Conservation (phyloP, 2,888 invertebrate species). For the Scaptomyza flava region DNA sequence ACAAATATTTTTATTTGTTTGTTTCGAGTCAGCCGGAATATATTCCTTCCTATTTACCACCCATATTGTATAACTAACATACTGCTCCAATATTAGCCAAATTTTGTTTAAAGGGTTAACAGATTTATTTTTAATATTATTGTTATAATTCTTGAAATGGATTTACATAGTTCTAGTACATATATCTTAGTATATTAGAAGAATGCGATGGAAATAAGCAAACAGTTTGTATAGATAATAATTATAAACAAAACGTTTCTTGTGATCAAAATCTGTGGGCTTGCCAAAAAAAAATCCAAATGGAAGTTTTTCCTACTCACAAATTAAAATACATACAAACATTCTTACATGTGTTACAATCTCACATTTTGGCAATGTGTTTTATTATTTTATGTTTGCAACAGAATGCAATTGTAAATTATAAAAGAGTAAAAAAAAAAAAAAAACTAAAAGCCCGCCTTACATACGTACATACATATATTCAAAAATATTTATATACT, state of each 20-base stretch:
- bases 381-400: too few species aligned
- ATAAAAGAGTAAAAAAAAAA: too few species aligned
- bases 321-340: conserved; percentile 2
- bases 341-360: too few species aligned
- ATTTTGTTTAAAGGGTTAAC: conserved; percentile 46
- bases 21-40: conserved; percentile 33
- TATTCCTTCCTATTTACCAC: conserved; percentile 46
- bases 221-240: conserved; percentile 24
- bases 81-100: conserved; percentile 72
- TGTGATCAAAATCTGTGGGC: conserved; percentile 75
- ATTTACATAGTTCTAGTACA: conserved; percentile 48
- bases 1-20: conserved; percentile 9
- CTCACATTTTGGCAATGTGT: too few species aligned
- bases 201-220: conserved; percentile 25
- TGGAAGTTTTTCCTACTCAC: conserved; percentile 35
- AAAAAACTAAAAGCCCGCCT: conserved; percentile 57
- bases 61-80: conserved; percentile 26
- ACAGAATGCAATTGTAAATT: too few species aligned
- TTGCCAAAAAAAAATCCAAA: conserved; percentile 73
- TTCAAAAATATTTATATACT: conserved; percentile 20
- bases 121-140: conserved; percentile 23
- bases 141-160: conserved; percentile 38
- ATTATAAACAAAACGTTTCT: conserved; percentile 48
- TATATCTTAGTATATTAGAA: conserved; percentile 13
- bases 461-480: conserved; percentile 38